Conservation (phyloP, 1,140 invertebrate genomes). For the Anastrepha ludens region DNA sequence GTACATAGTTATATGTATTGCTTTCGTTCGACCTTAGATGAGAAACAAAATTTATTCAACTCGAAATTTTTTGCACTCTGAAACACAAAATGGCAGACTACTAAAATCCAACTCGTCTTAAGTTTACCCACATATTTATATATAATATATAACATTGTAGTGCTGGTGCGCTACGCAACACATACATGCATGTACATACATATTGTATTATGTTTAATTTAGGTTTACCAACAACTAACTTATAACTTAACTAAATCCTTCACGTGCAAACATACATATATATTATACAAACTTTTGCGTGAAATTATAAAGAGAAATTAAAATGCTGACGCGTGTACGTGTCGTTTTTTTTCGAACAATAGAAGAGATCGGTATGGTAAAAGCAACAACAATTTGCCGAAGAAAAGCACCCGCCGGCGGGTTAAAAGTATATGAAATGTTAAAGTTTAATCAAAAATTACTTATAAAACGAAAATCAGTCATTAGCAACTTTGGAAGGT, state of each 20-base stretch:
- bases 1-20: too few relatives aligned
- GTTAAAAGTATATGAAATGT: not conserved
- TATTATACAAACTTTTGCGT: not conserved
- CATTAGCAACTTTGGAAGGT: not conserved
- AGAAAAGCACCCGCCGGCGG: slow-evolving; percentile 35
- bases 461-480: not conserved
- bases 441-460: not conserved
- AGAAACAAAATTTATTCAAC: too few relatives aligned
- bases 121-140: not conserved
- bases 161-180: slow-evolving; percentile 23
- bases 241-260: not conserved
- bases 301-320: not conserved
- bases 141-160: not conserved
- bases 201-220: not conserved
- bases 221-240: not conserved
- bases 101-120: not conserved
- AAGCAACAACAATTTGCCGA: not conserved
- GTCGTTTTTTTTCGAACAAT: not conserved
- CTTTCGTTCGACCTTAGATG: too few relatives aligned
- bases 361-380: not conserved
- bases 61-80: not conserved
- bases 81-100: not conserved
- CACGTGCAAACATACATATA: not conserved
- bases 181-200: not conserved
- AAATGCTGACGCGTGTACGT: not conserved